Base-by-base conservation (phyloP, 2,888 invertebrate genomes). In the Melangyna quadrimaculata region DNA sequence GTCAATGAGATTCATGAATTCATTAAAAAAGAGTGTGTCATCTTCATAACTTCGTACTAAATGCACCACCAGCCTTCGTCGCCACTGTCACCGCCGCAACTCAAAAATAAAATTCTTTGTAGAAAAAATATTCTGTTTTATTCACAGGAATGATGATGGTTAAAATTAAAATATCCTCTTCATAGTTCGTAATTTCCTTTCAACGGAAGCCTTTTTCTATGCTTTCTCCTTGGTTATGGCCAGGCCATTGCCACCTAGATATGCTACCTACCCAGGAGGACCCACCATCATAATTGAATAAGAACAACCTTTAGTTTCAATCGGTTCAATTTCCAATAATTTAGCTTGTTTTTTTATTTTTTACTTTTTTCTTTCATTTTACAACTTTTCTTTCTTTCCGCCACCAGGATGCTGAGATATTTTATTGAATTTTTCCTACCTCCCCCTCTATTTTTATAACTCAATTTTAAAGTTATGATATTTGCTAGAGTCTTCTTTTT, bases 241-340 rank as follows among this genome's bases (percentile, higher is more conserved):
- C n/a, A n/a, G 45, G 32, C 22, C 57, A 57, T 72, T 61, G 48
- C 63, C 53, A 32, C 24, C 57, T n/a, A n/a, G n/a, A n/a, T 72
- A 53, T 32, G 51, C 43, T 63, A 10, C 17, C 27, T 53, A 19
- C 12, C 19, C 17, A 65, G 45, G 55, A 72, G 74, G 48, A 65
- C n/a, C n/a, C 69, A 80, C 45, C 59, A 48, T 45, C 43, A 67
- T 86, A 86, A 86, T 86, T 86, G 84, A 86, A 86, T 86, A 78
- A 86, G 81, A 73, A 81, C 81, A 81, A 57, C 80, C 86, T 86
- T 86, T 86, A 86, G 86, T 86, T 86, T 86, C 86, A 86, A 86
- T 86, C 81, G 86, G 77, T 86, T 86, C 84, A 77, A 86, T 86
- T 81, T 86, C 53, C 86, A 81, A 73, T 81, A 81, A 81, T 77